phyloP scores from a whole-genome alignment of 2,113 vertebrate species.

The Alethe castanea region DNA sequence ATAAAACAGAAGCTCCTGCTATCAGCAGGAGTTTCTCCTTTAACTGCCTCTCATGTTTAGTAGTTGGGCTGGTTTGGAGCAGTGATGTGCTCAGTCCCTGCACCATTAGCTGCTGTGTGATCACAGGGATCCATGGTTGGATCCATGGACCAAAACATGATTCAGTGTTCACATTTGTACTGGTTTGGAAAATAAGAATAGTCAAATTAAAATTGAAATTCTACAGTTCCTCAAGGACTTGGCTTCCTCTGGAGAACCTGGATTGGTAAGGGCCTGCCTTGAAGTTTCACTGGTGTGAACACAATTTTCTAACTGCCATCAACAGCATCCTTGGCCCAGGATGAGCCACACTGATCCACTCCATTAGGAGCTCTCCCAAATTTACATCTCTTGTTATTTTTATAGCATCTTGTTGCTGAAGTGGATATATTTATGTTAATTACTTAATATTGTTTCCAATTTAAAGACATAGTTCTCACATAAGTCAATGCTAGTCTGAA shows the following conservation, averaged over 20 bases:
- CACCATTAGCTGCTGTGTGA: neutral
- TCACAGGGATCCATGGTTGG: neutral
- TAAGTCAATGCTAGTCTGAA: neutral
- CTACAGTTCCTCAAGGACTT: conserved; percentile 35
- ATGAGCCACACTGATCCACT: neutral
- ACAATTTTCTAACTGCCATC: neutral
- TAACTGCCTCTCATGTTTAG: conserved; percentile 4
- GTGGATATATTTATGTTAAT: conserved; percentile 3
- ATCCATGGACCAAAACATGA: neutral
- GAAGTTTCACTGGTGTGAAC: neutral
- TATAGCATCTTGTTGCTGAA: neutral
- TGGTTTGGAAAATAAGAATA: neutral
- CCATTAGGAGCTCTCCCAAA: neutral
- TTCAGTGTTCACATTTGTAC: conserved; percentile 34
- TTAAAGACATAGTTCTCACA: conserved; percentile 1
- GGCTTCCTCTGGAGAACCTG: conserved; percentile 26
- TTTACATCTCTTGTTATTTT: neutral
- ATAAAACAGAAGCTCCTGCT: conserved; percentile 70
- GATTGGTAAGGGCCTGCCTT: neutral
- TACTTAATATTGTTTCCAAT: conserved; percentile 5
- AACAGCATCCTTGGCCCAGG: neutral
- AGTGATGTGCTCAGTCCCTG: conserved; percentile 9
- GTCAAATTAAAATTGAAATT: conserved; percentile 48
- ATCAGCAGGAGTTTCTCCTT: conserved; percentile 66
- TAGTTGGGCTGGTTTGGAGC: neutral